Percentiles rank a stretch among this genome's conserved stretches.
Conservation (phyloP, 2,797 vertebrate genomes). For the Clarias platycephalus region DNA sequence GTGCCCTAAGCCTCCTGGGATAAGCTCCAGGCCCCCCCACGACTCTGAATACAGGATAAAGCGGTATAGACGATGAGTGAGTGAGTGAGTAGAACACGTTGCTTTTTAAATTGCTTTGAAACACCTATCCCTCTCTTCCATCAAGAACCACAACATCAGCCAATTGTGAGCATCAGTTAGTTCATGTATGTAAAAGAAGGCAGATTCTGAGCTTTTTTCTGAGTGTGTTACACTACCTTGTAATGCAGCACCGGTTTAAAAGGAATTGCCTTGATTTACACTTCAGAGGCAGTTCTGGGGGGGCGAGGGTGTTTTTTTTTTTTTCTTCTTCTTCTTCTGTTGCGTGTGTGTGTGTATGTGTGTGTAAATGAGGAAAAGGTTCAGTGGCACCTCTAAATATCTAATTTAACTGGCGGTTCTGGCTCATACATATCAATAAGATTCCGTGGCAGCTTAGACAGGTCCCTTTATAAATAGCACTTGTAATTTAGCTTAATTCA, state of each 20-base stretch:
- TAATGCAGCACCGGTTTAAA: not conserved
- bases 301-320: not conserved
- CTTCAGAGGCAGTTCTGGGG: too few relatives aligned
- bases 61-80: too few relatives aligned
- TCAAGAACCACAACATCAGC: not conserved
- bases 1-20: too few relatives aligned
- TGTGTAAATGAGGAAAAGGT: slow-evolving; percentile 3
- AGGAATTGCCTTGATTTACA: not conserved
- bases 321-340: not conserved
- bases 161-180: not conserved
- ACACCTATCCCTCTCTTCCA: not conserved
- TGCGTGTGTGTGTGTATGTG: not conserved
- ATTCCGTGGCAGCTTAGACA: slow-evolving; percentile 43
- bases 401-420: slow-evolving; percentile 48
- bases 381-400: slow-evolving; percentile 50
- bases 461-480: slow-evolving; percentile 53
- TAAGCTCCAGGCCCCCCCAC: too few relatives aligned
- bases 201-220: not conserved
- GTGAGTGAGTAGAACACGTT: too few relatives aligned
- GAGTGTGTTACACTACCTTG: not conserved
- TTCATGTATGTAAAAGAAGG: not conserved
- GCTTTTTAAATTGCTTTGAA: not conserved
- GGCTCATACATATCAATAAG: slow-evolving; percentile 64
- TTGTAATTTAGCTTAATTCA: slow-evolving; percentile 57
- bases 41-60: too few relatives aligned